These are phyloP conservation scores for Sterrhoptilus dennistouni DNA, from an alignment of 2,113 vertebrate species.

Conservation along the genomic window DNA sequence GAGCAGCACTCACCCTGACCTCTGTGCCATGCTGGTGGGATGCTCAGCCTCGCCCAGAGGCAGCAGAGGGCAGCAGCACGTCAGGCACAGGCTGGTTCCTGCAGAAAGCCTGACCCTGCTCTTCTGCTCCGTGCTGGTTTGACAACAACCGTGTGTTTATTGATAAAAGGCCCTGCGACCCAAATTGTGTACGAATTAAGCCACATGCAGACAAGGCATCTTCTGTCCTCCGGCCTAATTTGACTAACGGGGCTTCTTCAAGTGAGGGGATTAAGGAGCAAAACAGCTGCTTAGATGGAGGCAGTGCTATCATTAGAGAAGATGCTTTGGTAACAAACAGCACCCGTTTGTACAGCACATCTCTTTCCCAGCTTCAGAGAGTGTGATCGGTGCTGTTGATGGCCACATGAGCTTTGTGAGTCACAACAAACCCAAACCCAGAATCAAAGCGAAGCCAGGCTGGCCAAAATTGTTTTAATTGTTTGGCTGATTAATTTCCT, in stretches of 20 bases:
- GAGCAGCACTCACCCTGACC: not conserved
- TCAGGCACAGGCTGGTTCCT: not conserved
- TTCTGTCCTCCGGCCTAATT: constrained; percentile 3
- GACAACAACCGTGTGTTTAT: not conserved
- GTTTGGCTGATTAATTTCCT: constrained; percentile 59
- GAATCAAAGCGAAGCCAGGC: not conserved
- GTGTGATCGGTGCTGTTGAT: not conserved
- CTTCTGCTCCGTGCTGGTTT: not conserved
- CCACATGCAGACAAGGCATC: not conserved
- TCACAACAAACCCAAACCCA: not conserved
- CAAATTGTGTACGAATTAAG: not conserved
- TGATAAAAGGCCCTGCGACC: not conserved
- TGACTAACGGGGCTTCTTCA: not conserved
- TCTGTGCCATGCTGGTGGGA: accelerated
- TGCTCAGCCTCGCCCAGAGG: accelerated
- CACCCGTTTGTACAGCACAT: not conserved
- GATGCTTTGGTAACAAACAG: not conserved
- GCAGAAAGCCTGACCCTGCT: not conserved
- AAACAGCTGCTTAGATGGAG: not conserved
- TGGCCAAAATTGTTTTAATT: constrained; percentile 23
- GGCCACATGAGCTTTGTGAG: not conserved
- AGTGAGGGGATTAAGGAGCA: not conserved
- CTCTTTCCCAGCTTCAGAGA: not conserved
- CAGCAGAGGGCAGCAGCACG: not conserved
- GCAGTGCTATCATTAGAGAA: not conserved